phyloP scores from a whole-genome alignment of 2,888 invertebrate genomes.

The Brachynemurus nebulosus region DNA sequence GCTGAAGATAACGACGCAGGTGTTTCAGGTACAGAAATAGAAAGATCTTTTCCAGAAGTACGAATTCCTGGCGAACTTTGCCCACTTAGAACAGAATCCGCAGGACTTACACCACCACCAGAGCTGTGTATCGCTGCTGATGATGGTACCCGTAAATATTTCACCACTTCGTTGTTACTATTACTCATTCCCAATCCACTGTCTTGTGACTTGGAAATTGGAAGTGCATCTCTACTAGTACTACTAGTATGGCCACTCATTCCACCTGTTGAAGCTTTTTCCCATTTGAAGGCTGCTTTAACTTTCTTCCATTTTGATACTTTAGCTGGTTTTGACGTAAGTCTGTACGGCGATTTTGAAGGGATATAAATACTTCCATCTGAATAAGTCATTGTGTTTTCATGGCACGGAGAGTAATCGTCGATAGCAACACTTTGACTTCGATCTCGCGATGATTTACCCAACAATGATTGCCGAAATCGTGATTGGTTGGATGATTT shows the following conservation, averaged over 20 bases:
- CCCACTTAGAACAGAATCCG: conserved; percentile 36
- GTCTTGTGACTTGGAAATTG: conserved; percentile 31
- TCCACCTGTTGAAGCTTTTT: conserved; percentile 42
- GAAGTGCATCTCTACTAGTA: conserved; percentile 13
- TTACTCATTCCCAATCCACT: conserved; percentile 32
- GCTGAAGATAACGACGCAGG: conserved; percentile 55
- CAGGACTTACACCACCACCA: conserved; percentile 34
- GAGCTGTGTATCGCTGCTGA: conserved; percentile 27
- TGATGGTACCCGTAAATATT: conserved; percentile 38
- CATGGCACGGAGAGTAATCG: conserved; percentile 26
- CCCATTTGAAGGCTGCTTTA: conserved; percentile 80
- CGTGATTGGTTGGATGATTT: conserved; percentile 20
- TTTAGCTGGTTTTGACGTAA: conserved; percentile 33
- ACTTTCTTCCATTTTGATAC: conserved; percentile 83
- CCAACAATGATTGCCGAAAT: conserved; percentile 35
- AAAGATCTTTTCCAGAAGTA: conserved; percentile 17
- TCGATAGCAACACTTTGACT: conserved; percentile 56
- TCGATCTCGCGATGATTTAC: conserved; percentile 37
- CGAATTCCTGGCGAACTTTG: conserved; percentile 28
- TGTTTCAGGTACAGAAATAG: conserved; percentile 38
- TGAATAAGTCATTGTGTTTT: background rate
- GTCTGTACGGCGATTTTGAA: background rate
- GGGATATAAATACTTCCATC: background rate
- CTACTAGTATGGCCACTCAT: conserved; percentile 19
- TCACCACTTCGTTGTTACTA: conserved; percentile 35